A percentile compares a stretch with the other conserved stretches of the same genome.
These are phyloP conservation scores for Dromaius novaehollandiae DNA, from an alignment of 2,113 vertebrate species.

Conservation along the genomic window DNA sequence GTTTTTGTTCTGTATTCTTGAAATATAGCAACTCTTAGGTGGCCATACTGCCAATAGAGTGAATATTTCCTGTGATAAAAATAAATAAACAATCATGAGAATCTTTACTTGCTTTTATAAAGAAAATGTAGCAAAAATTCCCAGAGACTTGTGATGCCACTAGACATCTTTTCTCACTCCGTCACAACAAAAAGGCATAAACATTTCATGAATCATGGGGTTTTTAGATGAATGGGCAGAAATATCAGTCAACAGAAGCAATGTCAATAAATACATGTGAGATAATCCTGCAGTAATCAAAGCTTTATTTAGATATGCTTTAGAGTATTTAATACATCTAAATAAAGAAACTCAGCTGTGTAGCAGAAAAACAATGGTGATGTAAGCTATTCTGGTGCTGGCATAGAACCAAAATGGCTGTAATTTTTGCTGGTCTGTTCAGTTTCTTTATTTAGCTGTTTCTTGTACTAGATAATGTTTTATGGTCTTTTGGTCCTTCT, in stretches of 20 bases:
- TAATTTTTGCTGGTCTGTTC: constrained; percentile 59
- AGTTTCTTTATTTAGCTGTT: constrained; percentile 59
- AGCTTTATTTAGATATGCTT: constrained; percentile 55
- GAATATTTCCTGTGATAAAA: background rate
- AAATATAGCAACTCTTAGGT: background rate
- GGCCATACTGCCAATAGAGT: background rate
- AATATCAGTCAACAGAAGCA: constrained; percentile 44
- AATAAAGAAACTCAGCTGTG: constrained; percentile 66
- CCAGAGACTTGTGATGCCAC: background rate
- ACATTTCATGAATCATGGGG: background rate
- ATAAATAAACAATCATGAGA: background rate
- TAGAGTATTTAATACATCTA: constrained; percentile 42
- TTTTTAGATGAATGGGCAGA: constrained; percentile 54
- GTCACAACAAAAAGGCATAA: constrained; percentile 57
- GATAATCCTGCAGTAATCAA: constrained; percentile 48
- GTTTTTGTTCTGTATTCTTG: background rate
- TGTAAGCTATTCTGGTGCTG: constrained; percentile 40
- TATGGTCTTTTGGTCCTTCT: background rate
- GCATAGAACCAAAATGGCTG: constrained; percentile 37
- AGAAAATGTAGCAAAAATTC: background rate
- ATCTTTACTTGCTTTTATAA: background rate
- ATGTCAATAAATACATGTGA: constrained; percentile 38
- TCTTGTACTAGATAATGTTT: constrained; percentile 4
- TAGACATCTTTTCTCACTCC: constrained; percentile 20
- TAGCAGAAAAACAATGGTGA: constrained; percentile 44